These are phyloP conservation scores for Polia nebulosa DNA, from an alignment of 2,888 invertebrate species.

Conservation along the genomic window DNA sequence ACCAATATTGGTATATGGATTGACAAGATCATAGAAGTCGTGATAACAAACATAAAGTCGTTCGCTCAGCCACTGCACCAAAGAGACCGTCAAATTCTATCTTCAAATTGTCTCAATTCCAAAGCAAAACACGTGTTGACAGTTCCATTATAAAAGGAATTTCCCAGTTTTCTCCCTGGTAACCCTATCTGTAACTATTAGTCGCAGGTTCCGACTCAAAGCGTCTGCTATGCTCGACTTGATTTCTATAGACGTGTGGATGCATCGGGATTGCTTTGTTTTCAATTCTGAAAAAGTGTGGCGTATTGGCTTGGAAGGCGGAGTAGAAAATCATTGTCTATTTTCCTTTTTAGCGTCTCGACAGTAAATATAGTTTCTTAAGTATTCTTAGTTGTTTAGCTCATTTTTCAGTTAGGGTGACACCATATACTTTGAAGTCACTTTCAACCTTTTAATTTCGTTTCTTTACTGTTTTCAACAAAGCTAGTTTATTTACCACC, in stretches of 20 bases:
- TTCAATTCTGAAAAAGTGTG: slow-evolving; percentile 9
- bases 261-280: slow-evolving; percentile 15
- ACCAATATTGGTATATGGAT: no score
- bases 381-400: no score
- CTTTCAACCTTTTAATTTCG: no score
- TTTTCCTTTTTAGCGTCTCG: no score
- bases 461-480: no score
- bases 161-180: neutral
- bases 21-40: neutral
- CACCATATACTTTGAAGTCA: no score
- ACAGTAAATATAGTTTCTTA: no score
- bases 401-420: no score
- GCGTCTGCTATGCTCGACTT: slow-evolving; percentile 53
- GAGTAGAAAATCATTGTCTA: neutral
- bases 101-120: neutral
- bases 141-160: slow-evolving; percentile 4
- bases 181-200: slow-evolving; percentile 56
- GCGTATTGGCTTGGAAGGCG: neutral
- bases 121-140: neutral
- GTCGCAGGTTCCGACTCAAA: slow-evolving; percentile 54
- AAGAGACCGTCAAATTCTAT: neutral
- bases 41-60: neutral
- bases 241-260: slow-evolving; percentile 49
- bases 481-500: no score
- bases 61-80: neutral